These are phyloP conservation scores for Chrysolina oricalcia DNA, from an alignment of 2,888 invertebrate species.

Conservation along the genomic window DNA sequence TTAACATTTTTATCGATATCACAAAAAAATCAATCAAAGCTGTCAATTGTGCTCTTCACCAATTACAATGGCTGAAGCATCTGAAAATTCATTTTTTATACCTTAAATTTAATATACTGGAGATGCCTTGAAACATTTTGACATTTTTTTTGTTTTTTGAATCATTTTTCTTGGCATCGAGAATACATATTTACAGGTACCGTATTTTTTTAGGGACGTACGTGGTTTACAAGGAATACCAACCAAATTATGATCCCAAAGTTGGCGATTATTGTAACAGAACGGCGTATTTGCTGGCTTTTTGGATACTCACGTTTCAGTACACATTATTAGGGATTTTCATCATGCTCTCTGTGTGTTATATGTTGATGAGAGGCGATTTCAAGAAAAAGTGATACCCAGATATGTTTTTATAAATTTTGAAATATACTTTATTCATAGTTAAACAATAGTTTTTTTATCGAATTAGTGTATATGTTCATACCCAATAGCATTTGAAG, in stretches of 20 bases:
- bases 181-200: too few relatives aligned
- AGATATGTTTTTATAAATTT: neutral
- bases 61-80: too few relatives aligned
- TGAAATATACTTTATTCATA: constrained; percentile 15
- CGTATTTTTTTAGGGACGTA: constrained; percentile 61
- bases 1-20: too few relatives aligned
- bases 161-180: too few relatives aligned
- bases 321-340: constrained; percentile 64
- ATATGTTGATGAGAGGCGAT: constrained; percentile 65
- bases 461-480: too few relatives aligned
- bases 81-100: too few relatives aligned
- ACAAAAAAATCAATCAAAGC: too few relatives aligned
- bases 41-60: too few relatives aligned
- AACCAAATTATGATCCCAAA: constrained; percentile 62
- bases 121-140: too few relatives aligned
- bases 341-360: constrained; percentile 64
- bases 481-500: too few relatives aligned
- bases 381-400: constrained; percentile 55
- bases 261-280: constrained; percentile 62
- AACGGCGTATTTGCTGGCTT: constrained; percentile 64
- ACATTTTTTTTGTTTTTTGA: too few relatives aligned
- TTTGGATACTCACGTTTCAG: constrained; percentile 67
- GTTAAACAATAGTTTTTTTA: neutral
- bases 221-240: constrained; percentile 65
- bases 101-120: too few relatives aligned